phyloP scores from a whole-genome alignment of 2,797 vertebrate species.

The Squalus acanthias region DNA sequence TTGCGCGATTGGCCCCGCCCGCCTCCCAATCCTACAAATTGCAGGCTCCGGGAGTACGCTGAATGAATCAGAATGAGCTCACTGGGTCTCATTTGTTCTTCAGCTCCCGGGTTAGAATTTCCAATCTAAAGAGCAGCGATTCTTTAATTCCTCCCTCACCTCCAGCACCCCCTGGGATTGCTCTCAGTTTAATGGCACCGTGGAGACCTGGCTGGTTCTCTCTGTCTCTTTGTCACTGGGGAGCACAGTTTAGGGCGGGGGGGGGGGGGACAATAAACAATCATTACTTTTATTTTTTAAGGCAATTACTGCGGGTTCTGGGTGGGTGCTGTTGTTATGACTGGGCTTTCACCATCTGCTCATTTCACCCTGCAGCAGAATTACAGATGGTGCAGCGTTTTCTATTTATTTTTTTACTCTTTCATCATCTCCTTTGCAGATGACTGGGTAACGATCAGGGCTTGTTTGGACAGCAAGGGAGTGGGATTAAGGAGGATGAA shows the following conservation, averaged over 20 bases:
- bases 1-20: not conserved
- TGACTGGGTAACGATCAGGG: not conserved
- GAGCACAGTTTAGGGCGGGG: no score
- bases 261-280: not conserved
- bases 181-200: not conserved
- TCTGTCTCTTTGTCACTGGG: not conserved
- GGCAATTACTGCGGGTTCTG: not conserved
- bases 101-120: not conserved
- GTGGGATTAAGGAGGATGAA: not conserved
- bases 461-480: not conserved
- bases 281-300: not conserved
- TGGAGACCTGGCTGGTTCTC: not conserved
- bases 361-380: not conserved
- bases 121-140: not conserved
- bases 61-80: not conserved
- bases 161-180: not conserved
- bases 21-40: not conserved
- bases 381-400: not conserved
- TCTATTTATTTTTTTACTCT: no score
- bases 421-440: not conserved
- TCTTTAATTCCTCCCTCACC: not conserved
- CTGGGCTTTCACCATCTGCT: not conserved
- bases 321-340: not conserved
- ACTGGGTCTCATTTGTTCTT: not conserved
- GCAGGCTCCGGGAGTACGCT: no score